Evolutionary conservation across 2,888 invertebrate species (phyloP), one percentile per base, ranked within the genome.

Genomic region (Luperina testacea): DNA sequence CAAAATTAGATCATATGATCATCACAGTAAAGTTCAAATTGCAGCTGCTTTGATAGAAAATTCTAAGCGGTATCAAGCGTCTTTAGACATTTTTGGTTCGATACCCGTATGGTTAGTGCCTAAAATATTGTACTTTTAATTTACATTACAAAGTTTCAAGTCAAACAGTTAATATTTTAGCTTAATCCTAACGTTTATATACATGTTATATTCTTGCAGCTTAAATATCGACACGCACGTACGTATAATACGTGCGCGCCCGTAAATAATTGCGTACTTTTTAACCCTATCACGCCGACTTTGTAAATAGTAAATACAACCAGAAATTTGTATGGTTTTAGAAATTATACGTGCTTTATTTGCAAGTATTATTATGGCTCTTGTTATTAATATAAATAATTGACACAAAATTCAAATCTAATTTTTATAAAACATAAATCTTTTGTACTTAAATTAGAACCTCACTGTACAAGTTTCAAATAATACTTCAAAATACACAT

Each of bases 41-140:
- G 67, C 81, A 80, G 77, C 80, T 82, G 86, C 76, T 57, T 38
- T 71, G 71, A 57, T 48, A 70, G 65, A 77, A 82, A 78, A 61
- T 67, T 78, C n/a, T 79, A 71, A 82, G 69, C 78, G 85, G 89
- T 87, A 89, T 87, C 89, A 83, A 86, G 83, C 82, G 81, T 87
- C 82, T 84, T 83, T 77, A 78, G 85, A 88, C 79, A 77, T 84
- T 82, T 89, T 89, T 89, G 88, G 89, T 87, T 82, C 73, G 87
- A 87, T 87, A 89, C 89, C 89, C 88, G 89, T 89, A 87, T 24
- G 45, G 70, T 83, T 74, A 82, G 82, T 69, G 72, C 72, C 67
- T 81, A 81, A 76, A 78, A 74, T 75, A 87, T 81, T 72, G n/a
- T 81, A 81, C 24, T 77, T 77, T 83, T 38, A 61, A 63, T 75